phyloP scores from a whole-genome alignment of 2,113 vertebrate genomes.

The Bujurquina vittata region DNA sequence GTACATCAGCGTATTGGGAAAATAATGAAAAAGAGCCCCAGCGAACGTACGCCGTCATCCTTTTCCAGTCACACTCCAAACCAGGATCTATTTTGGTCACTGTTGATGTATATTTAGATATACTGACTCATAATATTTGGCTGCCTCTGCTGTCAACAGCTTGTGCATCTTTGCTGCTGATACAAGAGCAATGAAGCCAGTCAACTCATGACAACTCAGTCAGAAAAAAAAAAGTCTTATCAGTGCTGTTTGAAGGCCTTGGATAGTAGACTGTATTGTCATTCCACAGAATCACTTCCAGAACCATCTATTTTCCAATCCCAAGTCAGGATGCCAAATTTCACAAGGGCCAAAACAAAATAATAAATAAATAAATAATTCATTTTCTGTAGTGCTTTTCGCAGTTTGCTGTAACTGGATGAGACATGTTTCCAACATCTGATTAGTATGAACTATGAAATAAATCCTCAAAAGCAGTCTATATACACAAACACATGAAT shows the following conservation, averaged over 20 bases:
- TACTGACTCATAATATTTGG: conserved; percentile 45
- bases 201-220: conserved; percentile 46
- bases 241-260: conserved; percentile 35
- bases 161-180: conserved; percentile 47
- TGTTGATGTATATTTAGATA: conserved; percentile 58
- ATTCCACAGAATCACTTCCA: conserved; percentile 44
- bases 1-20: not conserved
- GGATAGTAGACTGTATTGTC: conserved; percentile 24
- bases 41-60: not conserved
- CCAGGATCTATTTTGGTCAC: conserved; percentile 38
- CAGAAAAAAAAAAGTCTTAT: conserved; percentile 33
- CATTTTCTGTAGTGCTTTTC: conserved; percentile 15
- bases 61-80: not conserved
- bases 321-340: conserved; percentile 24
- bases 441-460: conserved; percentile 27
- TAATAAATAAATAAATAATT: conserved; percentile 3
- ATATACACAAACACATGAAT: not conserved
- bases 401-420: conserved; percentile 19
- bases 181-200: conserved; percentile 43
- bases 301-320: conserved; percentile 30
- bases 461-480: conserved; percentile 2
- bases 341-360: conserved; percentile 29
- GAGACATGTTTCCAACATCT: conserved; percentile 10
- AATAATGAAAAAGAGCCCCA: not conserved
- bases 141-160: conserved; percentile 45